These are phyloP conservation scores for Scaptomyza reducta DNA, from an alignment of 2,888 invertebrate species.

Conservation along the genomic window DNA sequence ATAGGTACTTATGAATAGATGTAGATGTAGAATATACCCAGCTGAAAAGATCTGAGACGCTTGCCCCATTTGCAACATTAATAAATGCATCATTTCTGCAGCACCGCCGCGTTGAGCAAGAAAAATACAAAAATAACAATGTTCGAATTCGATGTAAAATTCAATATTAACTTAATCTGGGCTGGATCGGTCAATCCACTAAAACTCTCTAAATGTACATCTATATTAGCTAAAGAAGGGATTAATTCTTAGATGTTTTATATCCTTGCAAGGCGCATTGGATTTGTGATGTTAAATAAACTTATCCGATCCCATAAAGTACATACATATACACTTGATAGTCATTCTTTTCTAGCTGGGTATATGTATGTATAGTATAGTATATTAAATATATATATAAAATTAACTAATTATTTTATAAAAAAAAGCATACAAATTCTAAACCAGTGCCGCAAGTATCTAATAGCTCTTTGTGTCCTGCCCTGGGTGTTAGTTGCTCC, in stretches of 20 bases:
- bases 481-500: slow-evolving; percentile 22
- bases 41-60: neutral
- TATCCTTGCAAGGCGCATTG: no score
- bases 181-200: neutral
- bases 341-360: slow-evolving; percentile 2
- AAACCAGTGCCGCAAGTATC: slow-evolving; percentile 30
- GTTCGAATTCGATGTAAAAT: neutral
- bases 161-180: neutral
- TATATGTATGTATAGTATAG: slow-evolving; percentile 15
- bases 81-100: neutral
- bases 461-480: slow-evolving; percentile 16
- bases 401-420: slow-evolving; percentile 74
- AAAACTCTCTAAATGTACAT: neutral
- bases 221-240: no score
- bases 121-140: neutral
- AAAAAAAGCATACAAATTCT: slow-evolving; percentile 72
- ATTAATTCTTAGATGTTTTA: no score
- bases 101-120: neutral
- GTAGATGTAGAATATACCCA: slow-evolving; percentile 10
- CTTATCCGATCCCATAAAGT: no score
- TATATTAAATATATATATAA: slow-evolving; percentile 56
- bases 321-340: neutral
- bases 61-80: neutral
- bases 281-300: no score
- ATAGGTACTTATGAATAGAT: slow-evolving; percentile 8